phyloP scores from a whole-genome alignment of 2,113 vertebrate genomes.

The Clarias macrocephalus region DNA sequence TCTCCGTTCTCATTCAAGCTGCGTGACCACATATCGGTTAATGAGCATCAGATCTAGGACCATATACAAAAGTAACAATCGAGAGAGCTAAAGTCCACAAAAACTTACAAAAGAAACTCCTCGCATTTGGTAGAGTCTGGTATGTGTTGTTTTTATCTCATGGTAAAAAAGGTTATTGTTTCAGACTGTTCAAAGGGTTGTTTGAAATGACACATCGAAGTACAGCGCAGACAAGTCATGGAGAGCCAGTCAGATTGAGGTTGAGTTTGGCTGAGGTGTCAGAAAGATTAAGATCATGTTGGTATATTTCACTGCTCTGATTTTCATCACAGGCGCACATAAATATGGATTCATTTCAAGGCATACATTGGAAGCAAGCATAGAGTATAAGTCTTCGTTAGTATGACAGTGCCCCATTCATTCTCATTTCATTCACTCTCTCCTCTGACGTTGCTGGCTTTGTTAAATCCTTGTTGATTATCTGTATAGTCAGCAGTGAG shows the following conservation, averaged over 20 bases:
- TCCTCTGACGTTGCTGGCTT: not conserved
- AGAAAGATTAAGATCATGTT: not conserved
- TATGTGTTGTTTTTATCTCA: slow-evolving; percentile 12
- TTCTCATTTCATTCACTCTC: slow-evolving; percentile 8
- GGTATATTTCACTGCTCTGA: not conserved
- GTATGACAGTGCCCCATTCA: slow-evolving; percentile 12
- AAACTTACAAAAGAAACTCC: too few species aligned
- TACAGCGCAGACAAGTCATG: not conserved
- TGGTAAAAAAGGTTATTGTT: not conserved
- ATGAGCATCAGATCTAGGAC: too few species aligned
- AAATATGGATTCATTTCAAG: slow-evolving; percentile 3
- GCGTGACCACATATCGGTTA: too few species aligned
- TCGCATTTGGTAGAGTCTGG: not conserved
- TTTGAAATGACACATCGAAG: not conserved
- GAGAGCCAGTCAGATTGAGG: not conserved
- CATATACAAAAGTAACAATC: not conserved
- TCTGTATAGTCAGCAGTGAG: slow-evolving; percentile 13
- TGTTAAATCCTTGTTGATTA: not conserved
- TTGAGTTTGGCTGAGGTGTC: not conserved
- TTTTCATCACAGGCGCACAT: not conserved
- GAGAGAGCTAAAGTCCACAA: not conserved
- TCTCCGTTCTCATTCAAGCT: too few species aligned
- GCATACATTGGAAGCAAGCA: not conserved
- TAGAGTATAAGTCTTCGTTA: not conserved
- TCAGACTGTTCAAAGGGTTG: not conserved